Base-by-base conservation (phyloP, 2,113 vertebrate genomes). In the Archocentrus centrarchus region DNA sequence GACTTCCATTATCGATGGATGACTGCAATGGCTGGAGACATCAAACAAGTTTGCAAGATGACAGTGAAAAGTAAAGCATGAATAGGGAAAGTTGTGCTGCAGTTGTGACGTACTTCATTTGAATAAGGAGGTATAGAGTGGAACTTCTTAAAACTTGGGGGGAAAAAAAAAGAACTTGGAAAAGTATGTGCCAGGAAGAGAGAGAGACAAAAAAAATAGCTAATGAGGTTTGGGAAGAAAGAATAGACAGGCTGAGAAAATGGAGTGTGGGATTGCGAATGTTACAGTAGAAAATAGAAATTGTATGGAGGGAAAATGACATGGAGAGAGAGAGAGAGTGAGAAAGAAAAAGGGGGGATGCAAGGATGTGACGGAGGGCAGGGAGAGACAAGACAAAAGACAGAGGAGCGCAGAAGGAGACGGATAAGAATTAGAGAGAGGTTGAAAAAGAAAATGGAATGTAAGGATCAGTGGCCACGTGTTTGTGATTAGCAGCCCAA, bases 1-100 rank as follows among this genome's bases (percentile, higher is more conserved):
- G 88, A 75, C 88, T 17, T 81, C 83, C 89, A 90, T 94, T 93
- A 95, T 92, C 91, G 89, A 93, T 90, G 93, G 93, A 92, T 92
- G 90, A 90, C 89, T 89, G 93, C 80, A 76, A 87, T 20, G 79
- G 86, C 87, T 80, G 13, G 78, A 89, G 90, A 90, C 91, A 92
- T 93, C 93, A 91, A 94, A 92, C 80, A 91, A 89, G 64, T 89
- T 85, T 70, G 80, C 80, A 59, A 84, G 78, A 93, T 80, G 86
- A 90, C 82, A 73, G 81, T 82, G 79, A 88, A 88, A 90, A 81
- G 81, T 32, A 86, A 80, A 41, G 59, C 57, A 35, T 75, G 35
- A 70, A 80, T 78, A 68, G 2, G 6, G 59, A 58, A 11, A 55
- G 22, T 84, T 18, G 61, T 59, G 59, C 47, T 73, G 77, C 22